Conservation (phyloP, 2,797 vertebrate species). For the Microtus agrestis region DNA sequence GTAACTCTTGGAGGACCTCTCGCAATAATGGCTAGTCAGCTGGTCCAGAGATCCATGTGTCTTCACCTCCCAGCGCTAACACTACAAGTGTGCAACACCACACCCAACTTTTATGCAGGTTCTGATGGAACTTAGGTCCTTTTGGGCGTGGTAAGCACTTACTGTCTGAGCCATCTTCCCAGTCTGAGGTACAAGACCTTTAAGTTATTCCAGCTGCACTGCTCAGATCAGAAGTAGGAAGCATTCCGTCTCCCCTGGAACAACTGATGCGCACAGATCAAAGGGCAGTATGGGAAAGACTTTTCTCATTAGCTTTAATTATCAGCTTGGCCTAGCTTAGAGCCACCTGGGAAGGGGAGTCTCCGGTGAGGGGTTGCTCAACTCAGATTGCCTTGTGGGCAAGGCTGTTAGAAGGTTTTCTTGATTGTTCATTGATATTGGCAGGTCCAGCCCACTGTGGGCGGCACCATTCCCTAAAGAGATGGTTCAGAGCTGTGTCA, state of each 20-base stretch:
- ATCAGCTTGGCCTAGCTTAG: not conserved
- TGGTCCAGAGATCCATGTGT: too few species aligned
- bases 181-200: not conserved
- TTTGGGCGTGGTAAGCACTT: too few species aligned
- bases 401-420: not conserved
- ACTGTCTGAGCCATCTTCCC: not conserved
- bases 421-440: not conserved
- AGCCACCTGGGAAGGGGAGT: not conserved
- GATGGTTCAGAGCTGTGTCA: not conserved
- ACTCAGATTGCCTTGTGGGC: not conserved
- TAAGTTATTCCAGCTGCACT: not conserved
- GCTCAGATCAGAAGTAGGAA: constrained; percentile 5
- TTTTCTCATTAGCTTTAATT: not conserved
- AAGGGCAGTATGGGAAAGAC: not conserved
- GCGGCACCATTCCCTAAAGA: not conserved
- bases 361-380: too few species aligned
- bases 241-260: not conserved
- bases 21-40: too few species aligned
- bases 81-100: not conserved
- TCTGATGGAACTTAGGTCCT: not conserved
- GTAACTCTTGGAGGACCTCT: too few species aligned
- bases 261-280: not conserved
- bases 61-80: not conserved
- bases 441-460: not conserved
- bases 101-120: not conserved